Conservation (phyloP, 2,797 vertebrate species). For the Coracias cyanogaster region DNA sequence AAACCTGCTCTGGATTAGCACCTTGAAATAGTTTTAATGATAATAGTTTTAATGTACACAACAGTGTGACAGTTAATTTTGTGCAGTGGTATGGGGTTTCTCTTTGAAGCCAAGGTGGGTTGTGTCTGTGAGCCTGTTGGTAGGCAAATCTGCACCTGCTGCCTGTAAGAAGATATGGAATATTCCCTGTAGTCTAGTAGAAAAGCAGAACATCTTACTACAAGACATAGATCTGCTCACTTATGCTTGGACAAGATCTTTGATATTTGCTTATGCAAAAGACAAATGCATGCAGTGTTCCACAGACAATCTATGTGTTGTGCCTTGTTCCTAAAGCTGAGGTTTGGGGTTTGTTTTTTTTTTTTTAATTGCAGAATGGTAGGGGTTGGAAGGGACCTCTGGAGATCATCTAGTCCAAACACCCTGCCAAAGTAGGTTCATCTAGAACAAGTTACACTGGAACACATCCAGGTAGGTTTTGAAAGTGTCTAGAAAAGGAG, state of each 20-base stretch:
- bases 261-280: neutral
- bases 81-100: neutral
- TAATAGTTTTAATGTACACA: neutral
- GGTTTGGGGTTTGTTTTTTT: accelerated
- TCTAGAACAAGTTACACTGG: no score
- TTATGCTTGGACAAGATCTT: neutral
- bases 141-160: neutral
- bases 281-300: neutral
- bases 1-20: neutral
- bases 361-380: neutral
- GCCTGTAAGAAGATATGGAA: neutral
- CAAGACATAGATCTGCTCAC: neutral
- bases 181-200: neutral
- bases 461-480: no score
- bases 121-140: neutral
- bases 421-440: no score
- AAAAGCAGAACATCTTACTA: neutral
- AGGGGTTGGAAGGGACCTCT: neutral
- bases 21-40: neutral
- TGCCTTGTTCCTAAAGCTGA: neutral
- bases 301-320: accelerated
- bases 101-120: neutral
- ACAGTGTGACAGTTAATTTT: neutral
- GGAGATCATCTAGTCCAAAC: neutral
- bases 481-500: no score